Base-by-base conservation (phyloP, 2,113 vertebrate species). In the Saccopteryx leptura region DNA sequence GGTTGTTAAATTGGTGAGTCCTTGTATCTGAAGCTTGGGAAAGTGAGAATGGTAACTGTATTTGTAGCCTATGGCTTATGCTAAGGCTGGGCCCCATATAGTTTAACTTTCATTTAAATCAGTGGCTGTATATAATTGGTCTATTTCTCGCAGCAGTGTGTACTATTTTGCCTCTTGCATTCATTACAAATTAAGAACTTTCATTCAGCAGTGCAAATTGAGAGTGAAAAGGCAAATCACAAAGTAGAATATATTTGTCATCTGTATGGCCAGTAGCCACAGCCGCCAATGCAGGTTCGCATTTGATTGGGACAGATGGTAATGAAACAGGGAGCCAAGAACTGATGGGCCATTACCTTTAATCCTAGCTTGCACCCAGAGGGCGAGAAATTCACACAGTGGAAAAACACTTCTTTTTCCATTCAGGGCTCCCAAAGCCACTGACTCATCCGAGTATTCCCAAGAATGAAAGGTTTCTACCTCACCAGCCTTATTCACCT, bases 121-220 rank as follows among this genome's bases (percentile, higher is more conserved):
- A 56, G n/a, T 48, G 74, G 5, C 7, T 81, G 9, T 54, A 31
- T 66, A 33, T 15, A 81, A 19, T 65, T 66, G n/a, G 23, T 84
- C 48, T 92, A 0, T 84, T 60, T 88, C 86, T 93, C 58, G 4
- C 0, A 56, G 72, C 26, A 46, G 5, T 46, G 6, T 5, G 4
- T 56, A 80, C 12, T 89, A 2, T 52, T 95, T 74, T 68, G 28
- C 39, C 26, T 93, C 18, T 91, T 9, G 12, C 15, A 48, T 65
- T 76, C n/a, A 86, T 89, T 87, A 24, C 76, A 90, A 90, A 78
- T 76, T 9, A 80, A 93, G 21, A 90, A 28, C 61, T 80, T 87
- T 56, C 4, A n/a, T 33, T 93, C 52, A 68, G 28, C 13, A n/a
- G 58, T 54, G 63, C 58, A 79, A 31, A 63, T 69, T 54, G 61